Percentiles rank a stretch among this genome's conserved stretches.
These are phyloP conservation scores for Brienomyrus longianalis DNA, from an alignment of 2,113 vertebrate species.

Conservation along the genomic window DNA sequence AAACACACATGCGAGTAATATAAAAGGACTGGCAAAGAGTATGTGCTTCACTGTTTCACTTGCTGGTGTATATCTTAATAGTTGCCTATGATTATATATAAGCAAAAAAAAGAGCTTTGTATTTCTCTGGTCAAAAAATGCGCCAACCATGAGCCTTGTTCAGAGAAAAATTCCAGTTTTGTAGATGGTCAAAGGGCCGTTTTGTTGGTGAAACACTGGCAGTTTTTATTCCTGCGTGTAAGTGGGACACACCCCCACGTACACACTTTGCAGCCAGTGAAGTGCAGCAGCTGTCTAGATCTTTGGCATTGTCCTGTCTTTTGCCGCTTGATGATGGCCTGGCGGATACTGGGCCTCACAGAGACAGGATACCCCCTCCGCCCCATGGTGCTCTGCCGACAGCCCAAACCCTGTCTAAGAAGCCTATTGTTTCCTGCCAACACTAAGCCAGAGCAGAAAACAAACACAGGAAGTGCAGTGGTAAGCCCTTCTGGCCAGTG, in stretches of 20 bases:
- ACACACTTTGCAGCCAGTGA: not conserved
- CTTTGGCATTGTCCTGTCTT: not conserved
- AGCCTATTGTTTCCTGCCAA: not conserved
- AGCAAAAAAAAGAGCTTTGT: not conserved
- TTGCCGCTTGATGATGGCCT: not conserved
- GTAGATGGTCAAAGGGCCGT: not conserved
- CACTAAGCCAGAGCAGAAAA: not conserved
- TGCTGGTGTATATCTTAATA: not conserved
- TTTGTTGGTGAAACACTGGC: slow-evolving; percentile 9
- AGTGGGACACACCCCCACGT: not conserved
- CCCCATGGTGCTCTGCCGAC: not conserved
- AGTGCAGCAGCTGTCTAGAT: not conserved
- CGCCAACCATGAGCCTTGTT: not conserved
- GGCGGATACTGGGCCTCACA: not conserved
- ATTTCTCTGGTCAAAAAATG: not conserved
- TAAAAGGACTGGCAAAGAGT: not conserved
- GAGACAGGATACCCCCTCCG: not conserved
- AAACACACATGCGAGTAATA: not conserved
- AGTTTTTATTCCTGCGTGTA: not conserved
- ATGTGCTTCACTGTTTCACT: not conserved
- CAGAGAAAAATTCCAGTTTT: not conserved
- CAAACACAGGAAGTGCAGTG: slow-evolving; percentile 7
- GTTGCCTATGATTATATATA: not conserved
- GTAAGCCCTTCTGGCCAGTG: not conserved
- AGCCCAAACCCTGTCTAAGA: not conserved